Percentiles rank a stretch among this genome's conserved stretches.
Conservation (phyloP, 2,113 vertebrate species). For the Catharus minimus region DNA sequence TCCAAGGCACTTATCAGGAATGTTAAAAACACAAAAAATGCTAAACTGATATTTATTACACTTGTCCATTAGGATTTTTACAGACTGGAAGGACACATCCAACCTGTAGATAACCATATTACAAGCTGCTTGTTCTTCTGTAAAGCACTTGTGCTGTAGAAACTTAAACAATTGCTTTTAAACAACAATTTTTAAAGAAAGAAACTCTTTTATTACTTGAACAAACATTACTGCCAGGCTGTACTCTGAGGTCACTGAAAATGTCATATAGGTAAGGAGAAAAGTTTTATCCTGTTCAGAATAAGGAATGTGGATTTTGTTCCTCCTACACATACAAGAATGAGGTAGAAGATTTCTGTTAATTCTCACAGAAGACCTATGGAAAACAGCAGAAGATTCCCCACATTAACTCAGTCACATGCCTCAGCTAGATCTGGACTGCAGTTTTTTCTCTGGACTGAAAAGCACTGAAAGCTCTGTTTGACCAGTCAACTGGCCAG, state of each 20-base stretch:
- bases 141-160: constrained; percentile 47
- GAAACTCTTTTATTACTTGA: constrained; percentile 50
- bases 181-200: constrained; percentile 60
- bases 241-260: constrained; percentile 60
- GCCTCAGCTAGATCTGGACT: background rate
- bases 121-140: constrained; percentile 39
- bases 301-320: background rate
- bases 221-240: constrained; percentile 36
- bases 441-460: background rate
- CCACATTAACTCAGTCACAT: background rate
- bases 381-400: background rate
- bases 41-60: constrained; percentile 18
- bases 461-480: background rate
- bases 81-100: constrained; percentile 24
- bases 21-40: background rate
- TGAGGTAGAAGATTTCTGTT: background rate
- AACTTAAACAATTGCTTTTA: constrained; percentile 39
- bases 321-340: background rate
- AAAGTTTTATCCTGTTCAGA: constrained; percentile 23
- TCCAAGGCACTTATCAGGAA: background rate
- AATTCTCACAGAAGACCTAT: background rate
- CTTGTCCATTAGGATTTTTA: constrained; percentile 14
- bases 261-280: constrained; percentile 16
- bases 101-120: constrained; percentile 11
- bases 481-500: background rate